Percentiles rank a stretch among this genome's conserved stretches.
These are phyloP conservation scores for Oreochromis grahami DNA, from an alignment of 2,797 vertebrate genomes.

Conservation along the genomic window DNA sequence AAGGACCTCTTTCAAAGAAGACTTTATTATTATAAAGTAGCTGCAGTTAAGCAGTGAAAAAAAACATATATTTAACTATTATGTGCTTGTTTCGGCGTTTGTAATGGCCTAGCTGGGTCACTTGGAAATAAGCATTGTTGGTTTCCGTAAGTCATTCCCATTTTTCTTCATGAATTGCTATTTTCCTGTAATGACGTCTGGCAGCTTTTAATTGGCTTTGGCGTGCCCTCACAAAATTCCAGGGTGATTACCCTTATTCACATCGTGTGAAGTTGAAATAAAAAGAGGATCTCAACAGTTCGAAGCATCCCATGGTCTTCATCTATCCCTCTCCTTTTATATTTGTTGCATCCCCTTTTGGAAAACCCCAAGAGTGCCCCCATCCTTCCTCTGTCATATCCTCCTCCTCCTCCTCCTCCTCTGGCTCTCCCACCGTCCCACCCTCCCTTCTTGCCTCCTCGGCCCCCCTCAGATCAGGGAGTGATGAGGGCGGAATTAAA, in stretches of 20 bases:
- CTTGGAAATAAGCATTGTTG: background rate
- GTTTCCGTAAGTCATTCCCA: constrained; percentile 34
- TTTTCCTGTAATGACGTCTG: constrained; percentile 49
- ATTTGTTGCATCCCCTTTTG: constrained; percentile 21
- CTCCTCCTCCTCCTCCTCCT: constrained; percentile 28
- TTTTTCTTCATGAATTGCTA: constrained; percentile 16
- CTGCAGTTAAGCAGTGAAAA: background rate
- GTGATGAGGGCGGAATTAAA: constrained; percentile 67
- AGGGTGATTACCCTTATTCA: constrained; percentile 60
- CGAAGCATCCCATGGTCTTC: constrained; percentile 6
- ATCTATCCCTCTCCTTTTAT: background rate
- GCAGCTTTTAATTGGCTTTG: constrained; percentile 60
- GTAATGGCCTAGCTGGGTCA: background rate
- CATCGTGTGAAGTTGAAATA: constrained; percentile 49
- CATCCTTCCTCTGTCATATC: constrained; percentile 34
- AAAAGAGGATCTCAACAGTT: constrained; percentile 36
- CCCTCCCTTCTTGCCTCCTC: background rate
- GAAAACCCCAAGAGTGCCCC: constrained; percentile 3
- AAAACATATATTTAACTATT: background rate
- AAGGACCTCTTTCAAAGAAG: background rate
- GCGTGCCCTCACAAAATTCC: constrained; percentile 59
- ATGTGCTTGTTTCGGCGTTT: background rate
- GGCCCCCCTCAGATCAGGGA: constrained; percentile 26
- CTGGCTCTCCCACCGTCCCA: background rate
- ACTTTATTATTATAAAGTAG: background rate